A percentile compares a stretch with the other conserved stretches of the same genome.
Conservation (phyloP, 1,140 invertebrate genomes). For the Coboldia fuscipes region DNA sequence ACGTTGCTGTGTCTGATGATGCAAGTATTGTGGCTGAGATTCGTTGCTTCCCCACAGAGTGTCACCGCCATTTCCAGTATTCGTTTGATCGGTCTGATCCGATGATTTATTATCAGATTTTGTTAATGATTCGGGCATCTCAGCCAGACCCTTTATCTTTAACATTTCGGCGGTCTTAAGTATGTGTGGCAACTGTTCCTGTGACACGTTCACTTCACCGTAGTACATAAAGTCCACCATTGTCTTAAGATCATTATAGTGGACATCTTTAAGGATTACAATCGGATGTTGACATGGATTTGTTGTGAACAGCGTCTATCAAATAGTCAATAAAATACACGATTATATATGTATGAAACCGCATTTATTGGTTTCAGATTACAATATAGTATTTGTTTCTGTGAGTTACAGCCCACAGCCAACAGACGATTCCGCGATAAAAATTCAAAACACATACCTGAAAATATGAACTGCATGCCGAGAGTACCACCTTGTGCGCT, state of each 20-base stretch:
- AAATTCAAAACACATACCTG: slow-evolving; percentile 30
- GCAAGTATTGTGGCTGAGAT: slow-evolving; percentile 13
- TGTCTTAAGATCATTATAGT: slow-evolving; percentile 62
- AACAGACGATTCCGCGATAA: background rate
- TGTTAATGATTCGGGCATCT: slow-evolving; percentile 52
- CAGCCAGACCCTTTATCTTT: slow-evolving; percentile 68
- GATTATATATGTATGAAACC: too few species aligned
- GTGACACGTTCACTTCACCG: slow-evolving; percentile 75
- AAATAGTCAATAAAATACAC: slow-evolving; percentile 6
- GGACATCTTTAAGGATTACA: slow-evolving; percentile 74
- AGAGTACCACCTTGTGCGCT: slow-evolving; percentile 68
- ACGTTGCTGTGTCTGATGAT: slow-evolving; percentile 11
- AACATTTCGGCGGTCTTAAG: slow-evolving; percentile 71
- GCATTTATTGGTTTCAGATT: background rate
- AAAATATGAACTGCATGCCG: slow-evolving; percentile 72
- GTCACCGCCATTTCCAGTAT: slow-evolving; percentile 12
- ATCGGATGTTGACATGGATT: slow-evolving; percentile 81
- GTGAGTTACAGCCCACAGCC: background rate
- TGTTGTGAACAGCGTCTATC: slow-evolving; percentile 49
- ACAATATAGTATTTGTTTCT: background rate
- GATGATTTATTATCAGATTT: slow-evolving; percentile 33
- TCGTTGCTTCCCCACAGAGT: slow-evolving; percentile 20
- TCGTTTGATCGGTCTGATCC: slow-evolving; percentile 14
- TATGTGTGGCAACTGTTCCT: slow-evolving; percentile 66
- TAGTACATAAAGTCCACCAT: slow-evolving; percentile 87